These are phyloP conservation scores for Leptinotarsa tumamoca DNA, from an alignment of 2,888 invertebrate genomes.

Conservation along the genomic window DNA sequence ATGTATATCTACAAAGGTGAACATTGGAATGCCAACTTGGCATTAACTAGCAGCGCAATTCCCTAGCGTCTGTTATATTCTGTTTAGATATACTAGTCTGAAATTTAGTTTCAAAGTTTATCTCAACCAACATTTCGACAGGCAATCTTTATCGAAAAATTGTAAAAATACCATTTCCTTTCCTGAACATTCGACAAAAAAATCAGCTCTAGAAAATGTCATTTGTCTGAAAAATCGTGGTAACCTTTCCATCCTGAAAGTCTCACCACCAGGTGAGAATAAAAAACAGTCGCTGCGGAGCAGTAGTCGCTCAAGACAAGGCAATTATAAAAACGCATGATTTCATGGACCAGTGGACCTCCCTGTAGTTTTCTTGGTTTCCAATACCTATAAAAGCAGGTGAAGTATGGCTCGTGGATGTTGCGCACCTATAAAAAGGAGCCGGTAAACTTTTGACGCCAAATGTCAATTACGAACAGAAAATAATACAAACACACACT, in stretches of 20 bases:
- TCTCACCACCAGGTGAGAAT: background rate
- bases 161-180: no score
- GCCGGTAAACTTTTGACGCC: constrained; percentile 21
- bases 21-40: no score
- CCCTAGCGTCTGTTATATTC: no score
- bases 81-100: no score
- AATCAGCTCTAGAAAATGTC: background rate
- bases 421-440: constrained; percentile 11
- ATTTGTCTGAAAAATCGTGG: background rate
- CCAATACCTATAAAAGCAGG: constrained; percentile 21
- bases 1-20: no score
- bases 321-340: constrained; percentile 7
- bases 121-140: no score
- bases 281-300: background rate
- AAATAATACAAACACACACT: constrained; percentile 14
- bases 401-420: constrained; percentile 17
- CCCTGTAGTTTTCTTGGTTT: constrained; percentile 13
- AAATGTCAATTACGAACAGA: constrained; percentile 1
- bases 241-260: no score
- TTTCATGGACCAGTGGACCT: constrained; percentile 13
- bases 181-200: no score
- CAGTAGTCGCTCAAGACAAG: background rate
- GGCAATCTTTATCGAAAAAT: no score
- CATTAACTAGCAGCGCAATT: no score
- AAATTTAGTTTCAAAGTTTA: no score